Evolutionary conservation across 2,113 vertebrate genomes (phyloP), one percentile per base, ranked within the genome.

Genomic region (Sminthopsis crassicaudata): DNA sequence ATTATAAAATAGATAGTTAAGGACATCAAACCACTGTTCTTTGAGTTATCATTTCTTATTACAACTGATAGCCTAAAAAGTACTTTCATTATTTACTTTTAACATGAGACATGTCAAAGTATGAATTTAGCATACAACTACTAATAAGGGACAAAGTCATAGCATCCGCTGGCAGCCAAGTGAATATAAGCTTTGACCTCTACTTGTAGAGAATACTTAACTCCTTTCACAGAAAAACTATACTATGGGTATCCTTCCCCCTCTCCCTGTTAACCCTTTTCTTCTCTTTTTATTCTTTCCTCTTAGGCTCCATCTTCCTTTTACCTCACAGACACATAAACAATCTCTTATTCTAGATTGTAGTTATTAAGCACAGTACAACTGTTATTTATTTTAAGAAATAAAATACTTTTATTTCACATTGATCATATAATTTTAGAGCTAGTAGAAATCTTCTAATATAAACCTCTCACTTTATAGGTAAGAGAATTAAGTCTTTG

Each of bases 181-280:
- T 84, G 67, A 84, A 84, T 84, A 84, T 42, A 84, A 84, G 42
- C n/a, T 50, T 57, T 51, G 24, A 23, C 19, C 42, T 53, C 46
- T 53, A 2, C 93, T 92, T 50, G 12, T 93, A 60, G 92, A 89
- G 46, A 90, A 36, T 42, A 84, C 46, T 92, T 90, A 90, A 57
- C 23, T 94, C 91, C 91, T 55, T 48, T 46, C 53, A 3, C 42
- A n/a, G 46, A 91, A 91, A 93, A 12, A 53, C 36, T 88, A 2
- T 52, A 3, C 54, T 11, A 42, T 54, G 26, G 76, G 48, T 60
- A 26, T 84, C 67, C 36, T n/a, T 60, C 67, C 36, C 67, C 22
- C 30, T n/a, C 5, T 7, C 53, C 27, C 50, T 5, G 4, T 2
- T 23, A 42, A 57, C 8, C 14, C 22, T 12, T 5, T 36, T 30